Conservation (phyloP, 2,113 vertebrate genomes). For the Dendrocopos noguchii region DNA sequence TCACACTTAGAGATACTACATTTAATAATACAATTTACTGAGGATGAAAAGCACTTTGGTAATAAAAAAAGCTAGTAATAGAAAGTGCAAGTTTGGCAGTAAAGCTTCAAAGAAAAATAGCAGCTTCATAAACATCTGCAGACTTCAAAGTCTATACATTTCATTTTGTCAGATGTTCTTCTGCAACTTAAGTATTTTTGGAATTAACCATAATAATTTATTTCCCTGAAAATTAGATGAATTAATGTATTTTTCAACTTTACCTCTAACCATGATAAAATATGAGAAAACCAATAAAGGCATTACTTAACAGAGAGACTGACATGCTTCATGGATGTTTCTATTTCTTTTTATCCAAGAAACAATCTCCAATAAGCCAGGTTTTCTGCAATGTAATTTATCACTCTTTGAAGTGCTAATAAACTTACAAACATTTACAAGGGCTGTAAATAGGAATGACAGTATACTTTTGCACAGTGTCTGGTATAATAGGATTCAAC, state of each 20-base stretch:
- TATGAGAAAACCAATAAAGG: neutral
- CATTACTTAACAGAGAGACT: neutral
- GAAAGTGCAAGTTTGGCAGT: conserved; percentile 45
- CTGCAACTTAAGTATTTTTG: conserved; percentile 47
- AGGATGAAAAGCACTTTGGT: conserved; percentile 43
- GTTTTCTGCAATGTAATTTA: conserved; percentile 1
- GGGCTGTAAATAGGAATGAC: neutral
- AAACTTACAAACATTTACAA: neutral
- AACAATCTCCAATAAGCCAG: neutral
- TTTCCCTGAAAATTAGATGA: neutral
- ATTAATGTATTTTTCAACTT: conserved; percentile 22
- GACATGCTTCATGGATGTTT: neutral
- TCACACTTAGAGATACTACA: conserved; percentile 21
- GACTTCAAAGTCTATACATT: neutral
- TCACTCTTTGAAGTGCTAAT: conserved; percentile 23
- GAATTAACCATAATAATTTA: conserved; percentile 42
- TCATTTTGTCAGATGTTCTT: conserved; percentile 33
- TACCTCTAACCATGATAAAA: neutral
- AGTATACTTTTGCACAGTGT: neutral
- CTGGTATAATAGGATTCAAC: neutral
- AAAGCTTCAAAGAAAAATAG: conserved; percentile 39
- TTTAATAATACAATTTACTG: conserved; percentile 47
- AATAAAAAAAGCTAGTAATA: conserved; percentile 54
- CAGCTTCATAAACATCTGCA: conserved; percentile 52
- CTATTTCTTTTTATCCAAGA: neutral